Percentiles rank a stretch among this genome's conserved stretches.
Evolutionary conservation across 2,888 invertebrate genomes (phyloP).

Genomic region (Mesopsocus fuscifrons): DNA sequence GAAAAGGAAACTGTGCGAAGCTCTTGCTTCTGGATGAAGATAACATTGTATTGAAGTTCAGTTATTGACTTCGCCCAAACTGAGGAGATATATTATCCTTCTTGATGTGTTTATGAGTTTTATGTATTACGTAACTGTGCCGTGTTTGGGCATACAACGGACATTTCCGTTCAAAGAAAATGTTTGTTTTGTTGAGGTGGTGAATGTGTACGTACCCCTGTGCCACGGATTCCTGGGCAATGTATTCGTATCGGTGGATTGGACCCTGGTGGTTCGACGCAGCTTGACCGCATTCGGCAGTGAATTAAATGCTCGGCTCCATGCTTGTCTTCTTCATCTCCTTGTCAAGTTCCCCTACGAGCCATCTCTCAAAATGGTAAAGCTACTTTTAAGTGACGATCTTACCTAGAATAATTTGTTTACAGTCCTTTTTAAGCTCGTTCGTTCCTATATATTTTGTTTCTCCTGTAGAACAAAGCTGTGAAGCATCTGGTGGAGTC

Average conservation of each 20-base stretch:
- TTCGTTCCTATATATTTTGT: constrained; percentile 4
- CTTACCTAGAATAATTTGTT: too few relatives aligned
- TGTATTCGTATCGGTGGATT: constrained; percentile 45
- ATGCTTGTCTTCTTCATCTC: constrained; percentile 44
- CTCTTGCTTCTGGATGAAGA: too few relatives aligned
- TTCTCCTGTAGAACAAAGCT: constrained; percentile 25
- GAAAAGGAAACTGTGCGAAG: too few relatives aligned
- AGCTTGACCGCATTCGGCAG: constrained; percentile 22
- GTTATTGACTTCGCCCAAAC: too few relatives aligned
- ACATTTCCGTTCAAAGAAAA: too few relatives aligned
- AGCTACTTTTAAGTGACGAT: too few relatives aligned
- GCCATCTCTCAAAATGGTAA: constrained; percentile 42
- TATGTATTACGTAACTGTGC: too few relatives aligned
- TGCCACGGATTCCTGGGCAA: constrained; percentile 51
- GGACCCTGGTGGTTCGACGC: constrained; percentile 38
- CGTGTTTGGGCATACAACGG: too few relatives aligned
- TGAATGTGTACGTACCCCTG: constrained; percentile 44
- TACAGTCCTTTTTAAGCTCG: too few relatives aligned
- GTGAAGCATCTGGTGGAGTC: constrained; percentile 30
- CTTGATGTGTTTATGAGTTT: too few relatives aligned
- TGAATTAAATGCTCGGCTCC: constrained; percentile 28
- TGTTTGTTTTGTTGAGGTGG: constrained; percentile 26
- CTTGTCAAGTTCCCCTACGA: constrained; percentile 53
- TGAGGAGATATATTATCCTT: too few relatives aligned
- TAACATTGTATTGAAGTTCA: too few relatives aligned